Base-by-base conservation (phyloP, 2,888 invertebrate genomes). In the Napeogenes inachia region DNA sequence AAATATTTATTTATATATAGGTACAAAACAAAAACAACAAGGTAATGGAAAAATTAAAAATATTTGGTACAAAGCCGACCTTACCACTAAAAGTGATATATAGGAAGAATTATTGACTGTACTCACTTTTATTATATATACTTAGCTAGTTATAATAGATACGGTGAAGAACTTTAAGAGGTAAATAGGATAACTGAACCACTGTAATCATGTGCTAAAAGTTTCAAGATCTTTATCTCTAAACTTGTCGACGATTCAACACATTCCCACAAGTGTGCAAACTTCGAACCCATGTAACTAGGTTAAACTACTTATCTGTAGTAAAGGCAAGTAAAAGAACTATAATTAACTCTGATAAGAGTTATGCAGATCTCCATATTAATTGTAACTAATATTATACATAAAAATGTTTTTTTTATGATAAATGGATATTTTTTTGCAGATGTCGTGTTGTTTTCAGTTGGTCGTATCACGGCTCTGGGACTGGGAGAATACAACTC, bases 291-390 rank as follows among this genome's bases (percentile, higher is more conserved):
- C 30, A 30, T 50, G 30, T 50, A 50, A 50, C 50, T 50, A 50
- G 50, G 50, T 50, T 50, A 50, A 50, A 50, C 50, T 50, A 50
- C 50, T 50, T 30, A 50, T 30, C 8, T 42, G 50, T 30, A 50
- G 50, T 6, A 21, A 30, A 50, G 10, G 30, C 30, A 50, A 50
- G 50, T 50, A 50, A 50, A 50, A 30, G 50, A 50, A 50, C 30
- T 50, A 50, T 50, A 50, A 50, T 50, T 50, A 50, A 21, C 50
- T 50, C 30, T 2, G 30, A 50, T 30, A 30, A 30, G 30, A 50
- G 30, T 50, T 50, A 3, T 50, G 30, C 50, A 12, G 30, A 50
- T 50, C 6, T 47, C 13, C n/a, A 21, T 50, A n/a, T 30, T 50
- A 50, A 4, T 50, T 50, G 30, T 3, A 5, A 50, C 10, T 30